A percentile compares a stretch with the other conserved stretches of the same genome.
These are phyloP conservation scores for Potamarius usumacintae DNA, from an alignment of 2,113 vertebrate species.

Conservation along the genomic window DNA sequence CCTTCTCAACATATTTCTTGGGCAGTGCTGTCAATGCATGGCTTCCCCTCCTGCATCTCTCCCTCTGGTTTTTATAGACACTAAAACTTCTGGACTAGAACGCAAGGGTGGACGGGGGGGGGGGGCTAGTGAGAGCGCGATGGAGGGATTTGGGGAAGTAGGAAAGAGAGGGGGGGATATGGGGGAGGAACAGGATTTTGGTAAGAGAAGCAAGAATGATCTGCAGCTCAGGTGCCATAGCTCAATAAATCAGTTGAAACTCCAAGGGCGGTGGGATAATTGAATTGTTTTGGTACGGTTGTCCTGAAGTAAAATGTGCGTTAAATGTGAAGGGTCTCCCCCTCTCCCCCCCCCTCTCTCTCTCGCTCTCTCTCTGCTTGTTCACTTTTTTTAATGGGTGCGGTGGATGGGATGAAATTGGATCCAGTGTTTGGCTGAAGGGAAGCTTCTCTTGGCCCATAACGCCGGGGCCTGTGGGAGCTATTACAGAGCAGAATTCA, in stretches of 20 bases:
- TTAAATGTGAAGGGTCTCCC: constrained; percentile 46
- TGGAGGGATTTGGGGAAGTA: neutral
- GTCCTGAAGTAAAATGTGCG: constrained; percentile 50
- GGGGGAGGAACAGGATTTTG: neutral
- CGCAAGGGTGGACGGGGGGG: neutral
- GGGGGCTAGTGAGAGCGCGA: neutral
- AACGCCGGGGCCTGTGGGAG: constrained; percentile 52
- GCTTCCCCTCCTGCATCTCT: constrained; percentile 39
- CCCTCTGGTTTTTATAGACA: constrained; percentile 29
- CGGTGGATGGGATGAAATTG: constrained; percentile 50
- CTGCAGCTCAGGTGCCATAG: constrained; percentile 46
- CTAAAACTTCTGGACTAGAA: constrained; percentile 9
- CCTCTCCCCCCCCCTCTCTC: constrained; percentile 13
- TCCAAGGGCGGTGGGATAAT: constrained; percentile 43
- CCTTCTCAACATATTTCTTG: constrained; percentile 42
- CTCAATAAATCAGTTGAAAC: constrained; percentile 52
- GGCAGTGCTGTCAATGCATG: constrained; percentile 39
- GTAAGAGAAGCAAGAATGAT: constrained; percentile 21
- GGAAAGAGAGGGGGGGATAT: neutral
- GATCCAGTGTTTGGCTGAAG: constrained; percentile 52
- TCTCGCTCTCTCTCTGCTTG: neutral
- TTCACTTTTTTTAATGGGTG: constrained; percentile 35
- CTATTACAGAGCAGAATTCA: constrained; percentile 54
- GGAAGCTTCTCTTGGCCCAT: constrained; percentile 54
- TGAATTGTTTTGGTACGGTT: constrained; percentile 56